These are phyloP conservation scores for Trachelipus rathkii DNA, from an alignment of 1,140 invertebrate species.

Conservation along the genomic window DNA sequence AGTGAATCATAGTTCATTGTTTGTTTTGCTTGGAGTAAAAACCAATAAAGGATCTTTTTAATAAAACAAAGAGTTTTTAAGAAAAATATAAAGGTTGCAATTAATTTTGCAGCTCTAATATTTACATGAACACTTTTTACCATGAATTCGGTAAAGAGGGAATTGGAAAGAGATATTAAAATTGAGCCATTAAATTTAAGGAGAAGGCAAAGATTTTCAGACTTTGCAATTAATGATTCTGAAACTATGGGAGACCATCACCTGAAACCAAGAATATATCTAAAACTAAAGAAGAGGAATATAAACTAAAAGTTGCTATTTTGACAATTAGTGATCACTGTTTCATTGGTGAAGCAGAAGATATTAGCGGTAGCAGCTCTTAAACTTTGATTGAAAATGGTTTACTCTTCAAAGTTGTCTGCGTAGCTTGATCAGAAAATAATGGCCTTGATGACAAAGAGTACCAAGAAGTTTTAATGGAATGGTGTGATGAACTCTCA, in stretches of 20 bases:
- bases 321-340: slow-evolving; percentile 64
- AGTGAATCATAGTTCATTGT: too few species aligned
- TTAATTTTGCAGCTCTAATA: background rate
- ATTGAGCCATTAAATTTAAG: background rate
- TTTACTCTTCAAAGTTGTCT: too few species aligned
- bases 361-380: slow-evolving; percentile 61
- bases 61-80: background rate
- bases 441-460: slow-evolving; percentile 53
- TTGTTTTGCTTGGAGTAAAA: background rate
- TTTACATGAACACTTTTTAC: background rate
- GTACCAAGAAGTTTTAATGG: slow-evolving; percentile 55
- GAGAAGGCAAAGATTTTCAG: background rate
- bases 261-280: too few species aligned
- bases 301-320: slow-evolving; percentile 36
- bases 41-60: background rate
- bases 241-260: background rate
- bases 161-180: background rate
- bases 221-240: background rate
- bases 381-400: too few species aligned
- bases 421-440: slow-evolving; percentile 48
- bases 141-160: background rate
- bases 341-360: slow-evolving; percentile 52
- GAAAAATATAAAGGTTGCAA: background rate
- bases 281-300: too few species aligned
- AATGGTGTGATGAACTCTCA: slow-evolving; percentile 61